Percentiles rank a stretch among this genome's conserved stretches.
Evolutionary conservation across 2,797 vertebrate genomes (phyloP).

Genomic region (Parauchenoglanis punctatus): DNA sequence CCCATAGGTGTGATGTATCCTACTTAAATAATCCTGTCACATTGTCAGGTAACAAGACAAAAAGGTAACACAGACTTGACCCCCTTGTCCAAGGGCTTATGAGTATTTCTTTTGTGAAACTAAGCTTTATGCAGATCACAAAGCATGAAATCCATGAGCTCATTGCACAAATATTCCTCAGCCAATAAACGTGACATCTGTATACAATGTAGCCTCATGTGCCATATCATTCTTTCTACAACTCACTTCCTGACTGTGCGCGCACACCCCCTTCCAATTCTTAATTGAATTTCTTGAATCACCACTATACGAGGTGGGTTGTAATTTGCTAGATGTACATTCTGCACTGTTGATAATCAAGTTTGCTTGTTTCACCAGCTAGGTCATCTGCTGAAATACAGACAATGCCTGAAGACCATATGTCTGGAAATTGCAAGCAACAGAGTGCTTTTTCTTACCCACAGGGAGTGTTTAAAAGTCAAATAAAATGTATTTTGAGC

Average conservation of each 20-base stretch:
- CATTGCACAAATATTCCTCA: conserved; percentile 72
- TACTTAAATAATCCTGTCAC: conserved; percentile 57
- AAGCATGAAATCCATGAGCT: conserved; percentile 74
- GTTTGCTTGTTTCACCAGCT: conserved; percentile 42
- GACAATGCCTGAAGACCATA: conserved; percentile 40
- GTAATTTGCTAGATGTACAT: conserved; percentile 51
- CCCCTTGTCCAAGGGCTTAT: conserved; percentile 49
- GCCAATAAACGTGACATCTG: conserved; percentile 76
- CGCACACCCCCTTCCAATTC: conserved; percentile 9
- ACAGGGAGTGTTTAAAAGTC: conserved; percentile 63
- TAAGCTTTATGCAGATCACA: conserved; percentile 67
- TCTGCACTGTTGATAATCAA: conserved; percentile 56
- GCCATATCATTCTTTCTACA: conserved; percentile 55
- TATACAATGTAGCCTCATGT: conserved; percentile 68
- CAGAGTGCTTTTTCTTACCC: conserved; percentile 58
- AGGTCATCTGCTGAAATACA: conserved; percentile 44
- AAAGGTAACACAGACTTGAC: conserved; percentile 46
- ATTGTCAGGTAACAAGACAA: conserved; percentile 36
- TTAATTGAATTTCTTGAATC: conserved; percentile 36
- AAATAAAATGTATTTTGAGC: conserved; percentile 63
- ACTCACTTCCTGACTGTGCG: conserved; percentile 64
- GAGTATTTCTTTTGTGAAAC: conserved; percentile 50
- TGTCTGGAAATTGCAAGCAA: conserved; percentile 41
- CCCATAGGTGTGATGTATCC: conserved; percentile 33
- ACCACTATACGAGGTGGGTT: conserved; percentile 19